Evolutionary conservation across 1,140 invertebrate species (phyloP), one percentile per base, ranked within the genome.

Genomic region (Leguminivora glycinivorella): DNA sequence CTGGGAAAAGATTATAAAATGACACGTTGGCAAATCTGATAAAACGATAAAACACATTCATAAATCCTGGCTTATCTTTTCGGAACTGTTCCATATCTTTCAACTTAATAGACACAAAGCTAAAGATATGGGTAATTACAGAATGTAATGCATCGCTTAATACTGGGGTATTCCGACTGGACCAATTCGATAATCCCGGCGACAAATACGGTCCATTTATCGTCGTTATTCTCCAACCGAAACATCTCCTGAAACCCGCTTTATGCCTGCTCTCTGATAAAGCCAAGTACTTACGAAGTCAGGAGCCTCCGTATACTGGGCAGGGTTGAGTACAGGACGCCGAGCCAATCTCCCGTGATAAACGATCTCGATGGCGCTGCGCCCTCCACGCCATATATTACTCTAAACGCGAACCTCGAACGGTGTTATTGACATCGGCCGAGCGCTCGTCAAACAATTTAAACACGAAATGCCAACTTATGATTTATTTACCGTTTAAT

Each of bases 121-220:
- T 47, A 17, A 47, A 47, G n/a, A 17, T 47, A 47, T 47, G 43
- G 43, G 25, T 60, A 60, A 60, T 60, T 60, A 47, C 26, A n/a
- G 58, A 29, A 63, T 63, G 58, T 63, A 63, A 63, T 63, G 25
- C 58, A 63, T 63, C n/a, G 58, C 25, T 29, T 63, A 63, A 19
- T 63, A 34, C 58, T 63, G 14, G 26, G 58, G 58, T 29, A 63
- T 63, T 63, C 26, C 58, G 58, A 63, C 25, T 63, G 25, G 29
- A 73, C 52, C 56, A 66, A 70, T 70, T 69, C 70, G 70, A 75
- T 75, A 70, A 75, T 75, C 60, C 67, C 38, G 66, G 69, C 70
- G 67, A 70, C 70, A 72, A 75, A 75, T 72, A 72, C 73, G 66
- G 63, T 56, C 70, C 63, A 72, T 75, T 75, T 75, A 70, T 75